These are phyloP conservation scores for Coregonus sp. DNA, from an alignment of 2,797 vertebrate species.

Conservation along the genomic window DNA sequence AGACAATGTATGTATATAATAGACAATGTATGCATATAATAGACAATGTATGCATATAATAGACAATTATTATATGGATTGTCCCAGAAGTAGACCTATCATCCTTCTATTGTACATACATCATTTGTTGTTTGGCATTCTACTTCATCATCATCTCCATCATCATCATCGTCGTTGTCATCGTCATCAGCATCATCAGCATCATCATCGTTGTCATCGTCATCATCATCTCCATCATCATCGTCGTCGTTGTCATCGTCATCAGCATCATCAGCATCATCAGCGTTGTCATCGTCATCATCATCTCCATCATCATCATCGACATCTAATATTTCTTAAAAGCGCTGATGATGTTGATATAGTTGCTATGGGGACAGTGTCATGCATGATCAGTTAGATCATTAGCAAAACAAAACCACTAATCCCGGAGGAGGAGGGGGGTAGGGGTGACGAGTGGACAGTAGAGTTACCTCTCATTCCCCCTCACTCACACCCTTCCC, in stretches of 20 bases:
- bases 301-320: neutral
- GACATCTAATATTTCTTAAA: neutral
- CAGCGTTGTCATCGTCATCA: neutral
- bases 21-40: neutral
- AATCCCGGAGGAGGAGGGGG: neutral
- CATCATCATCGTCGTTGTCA: neutral
- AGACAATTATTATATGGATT: neutral
- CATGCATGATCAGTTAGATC: neutral
- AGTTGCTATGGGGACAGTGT: neutral
- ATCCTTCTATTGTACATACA: neutral
- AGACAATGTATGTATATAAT: neutral
- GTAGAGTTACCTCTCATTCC: neutral
- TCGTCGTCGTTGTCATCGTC: neutral
- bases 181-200: neutral
- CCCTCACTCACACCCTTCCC: neutral
- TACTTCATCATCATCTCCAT: neutral
- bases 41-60: neutral
- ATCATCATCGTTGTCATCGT: neutral
- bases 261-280: neutral
- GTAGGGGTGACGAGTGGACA: neutral
- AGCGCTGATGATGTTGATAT: too few relatives aligned
- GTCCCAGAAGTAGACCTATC: neutral
- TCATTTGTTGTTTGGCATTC: neutral
- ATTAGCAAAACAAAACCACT: conserved; percentile 11
- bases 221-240: neutral